These are phyloP conservation scores for Zaprionus capensis DNA, from an alignment of 1,140 invertebrate genomes.

Conservation along the genomic window DNA sequence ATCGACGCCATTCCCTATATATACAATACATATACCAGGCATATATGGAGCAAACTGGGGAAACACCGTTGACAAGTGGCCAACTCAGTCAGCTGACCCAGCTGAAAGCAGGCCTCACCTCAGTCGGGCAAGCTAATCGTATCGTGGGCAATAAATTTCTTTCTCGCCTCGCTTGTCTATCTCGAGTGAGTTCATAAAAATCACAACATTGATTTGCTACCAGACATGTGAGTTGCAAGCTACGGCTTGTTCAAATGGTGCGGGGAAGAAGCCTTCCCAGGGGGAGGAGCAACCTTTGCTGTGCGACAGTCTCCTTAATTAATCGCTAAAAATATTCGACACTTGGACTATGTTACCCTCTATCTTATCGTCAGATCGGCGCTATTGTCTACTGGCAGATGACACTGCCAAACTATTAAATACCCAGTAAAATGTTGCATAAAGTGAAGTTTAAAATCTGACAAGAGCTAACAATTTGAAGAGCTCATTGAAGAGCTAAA, in stretches of 20 bases:
- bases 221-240: conserved; percentile 10
- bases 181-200: conserved; percentile 70
- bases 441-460: not conserved
- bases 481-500: too few species aligned
- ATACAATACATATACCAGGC: not conserved
- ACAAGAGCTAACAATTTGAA: too few species aligned
- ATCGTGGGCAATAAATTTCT: conserved; percentile 54
- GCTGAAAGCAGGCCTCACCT: conserved; percentile 5
- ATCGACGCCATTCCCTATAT: conserved; percentile 31
- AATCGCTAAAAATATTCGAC: conserved; percentile 33
- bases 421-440: conserved; percentile 27
- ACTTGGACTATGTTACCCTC: conserved; percentile 1
- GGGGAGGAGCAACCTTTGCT: not conserved
- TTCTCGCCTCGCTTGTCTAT: conserved; percentile 20
- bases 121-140: conserved; percentile 42
- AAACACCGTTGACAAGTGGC: conserved; percentile 37
- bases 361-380: conserved; percentile 31
- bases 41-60: conserved; percentile 25
- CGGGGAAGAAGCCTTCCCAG: too few species aligned
- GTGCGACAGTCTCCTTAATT: conserved; percentile 21
- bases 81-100: conserved; percentile 62
- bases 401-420: conserved; percentile 18
- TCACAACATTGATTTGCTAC: conserved; percentile 57
- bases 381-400: conserved; percentile 4
- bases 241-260: too few species aligned